Base-by-base conservation (phyloP, 2,113 vertebrate genomes). In the Callospermophilus lateralis region DNA sequence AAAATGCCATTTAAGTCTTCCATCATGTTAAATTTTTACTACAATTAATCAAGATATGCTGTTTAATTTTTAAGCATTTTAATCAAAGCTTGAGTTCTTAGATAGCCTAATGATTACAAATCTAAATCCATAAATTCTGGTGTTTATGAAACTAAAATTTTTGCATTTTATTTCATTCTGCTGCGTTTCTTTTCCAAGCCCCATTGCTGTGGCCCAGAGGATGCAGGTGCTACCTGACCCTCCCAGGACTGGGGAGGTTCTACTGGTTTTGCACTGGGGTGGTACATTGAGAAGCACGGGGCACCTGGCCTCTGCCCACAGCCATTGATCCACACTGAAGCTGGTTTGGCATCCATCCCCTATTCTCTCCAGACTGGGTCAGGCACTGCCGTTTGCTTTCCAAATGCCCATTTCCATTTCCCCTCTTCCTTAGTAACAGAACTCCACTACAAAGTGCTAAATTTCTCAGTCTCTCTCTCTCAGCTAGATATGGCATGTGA, bases 381-480 rank as follows among this genome's bases (percentile, higher is more conserved):
- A 55, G 19, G 3, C 30, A 61, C 39, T 74, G 65, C 63, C 74
- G 53, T 24, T 73, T 88, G 39, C 34, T 68, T 83, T 88, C 76
- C 37, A 95, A 83, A 67, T 51, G 78, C 6, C 28, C 9, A 67
- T 86, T 58, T 81, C 61, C 28, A 63, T 63, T 10, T 63, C 61
- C 26, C 37, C 24, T 78, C 48, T 79, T 76, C 16, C 37, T 79
- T 74, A 61, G 58, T 51, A 83, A 73, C 37, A 84, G 28, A 87
- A 83, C 13, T 45, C 34, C 20, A 65, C 67, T 73, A 90, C 24
- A 78, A 93, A 51, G n/a, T 42, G 2, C 30, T 34, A n/a, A 74
- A 53, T 74, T 93, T 84, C 32, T 61, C 26, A 74, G 37, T 37
- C 37, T 51, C 48, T 76, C 95, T 94, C 45, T 70, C 95, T 94